Base-by-base conservation (phyloP, 1,140 invertebrate genomes). In the Drosophila navojoa region DNA sequence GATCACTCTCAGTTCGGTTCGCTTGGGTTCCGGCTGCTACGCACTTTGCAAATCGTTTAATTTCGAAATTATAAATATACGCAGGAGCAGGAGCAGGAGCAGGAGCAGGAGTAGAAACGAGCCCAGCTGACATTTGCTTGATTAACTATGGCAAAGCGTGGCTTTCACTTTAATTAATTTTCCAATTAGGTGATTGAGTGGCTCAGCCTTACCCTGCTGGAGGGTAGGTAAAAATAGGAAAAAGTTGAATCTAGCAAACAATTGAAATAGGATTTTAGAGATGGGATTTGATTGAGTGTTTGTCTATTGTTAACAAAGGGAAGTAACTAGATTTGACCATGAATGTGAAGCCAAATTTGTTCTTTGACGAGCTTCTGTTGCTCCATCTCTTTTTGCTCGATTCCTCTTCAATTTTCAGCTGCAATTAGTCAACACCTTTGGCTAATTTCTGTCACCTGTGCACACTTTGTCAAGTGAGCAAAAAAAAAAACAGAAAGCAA, bases 31-130 rank as follows among this genome's bases (percentile, higher is more conserved):
- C 57, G 55, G 45, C 40, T 19, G 66, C 71, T 42, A 73, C 71
- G 53, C 64, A 73, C 57, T 68, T 69, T 78, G 79, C 71, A 73
- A 78, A 60, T 80, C 76, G 66, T 79, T 87, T 87, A 87, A 87
- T 89, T 89, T 82, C 55, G 7, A 87, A 82, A 87, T 87, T 87
- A 87, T 82, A 87, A 87, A 87, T 87, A 87, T 87, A 89, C 82
- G 63, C 73, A 76, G 44, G 25, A 45, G 57, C 86, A 76, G 87
- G 72, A 55, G 78, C 4, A n/a, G n/a, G n/a, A n/a, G 63, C 73
- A 76, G 44, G 25, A 45, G 19, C 19, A 19, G 19, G 19, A 19
- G 19, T 1, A 19, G 19, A 19, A 19, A 19, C 19, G 19, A 15
- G 40, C 40, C 13, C 13, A 86, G 86, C 84, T 89, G 82, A 64